Evolutionary conservation across 92 coral and sea anemone species (phyloP).

Genomic region (Parazoanthus darwini): DNA sequence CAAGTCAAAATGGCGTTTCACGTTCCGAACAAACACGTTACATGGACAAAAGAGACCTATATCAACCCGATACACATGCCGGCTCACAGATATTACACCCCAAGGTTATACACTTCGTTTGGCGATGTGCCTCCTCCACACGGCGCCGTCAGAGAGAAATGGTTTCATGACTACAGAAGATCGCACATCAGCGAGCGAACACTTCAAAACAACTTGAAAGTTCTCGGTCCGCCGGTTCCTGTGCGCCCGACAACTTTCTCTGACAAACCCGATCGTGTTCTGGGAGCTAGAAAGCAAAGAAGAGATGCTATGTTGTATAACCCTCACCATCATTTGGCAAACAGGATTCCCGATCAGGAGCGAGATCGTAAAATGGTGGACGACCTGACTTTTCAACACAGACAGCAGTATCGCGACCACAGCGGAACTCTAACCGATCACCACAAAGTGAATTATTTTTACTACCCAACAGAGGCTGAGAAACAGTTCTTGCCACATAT

Average conservation of each 20-base stretch:
- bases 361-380: slow-evolving; percentile 84
- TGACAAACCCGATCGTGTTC: slow-evolving; percentile 89
- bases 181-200: slow-evolving; percentile 76
- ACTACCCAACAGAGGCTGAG: slow-evolving; percentile 92
- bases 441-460: slow-evolving; percentile 76
- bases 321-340: slow-evolving; percentile 75
- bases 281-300: slow-evolving; percentile 73
- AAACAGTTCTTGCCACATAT: slow-evolving; percentile 78
- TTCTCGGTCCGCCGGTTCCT: slow-evolving; percentile 80
- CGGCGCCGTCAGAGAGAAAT: slow-evolving; percentile 82
- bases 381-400: slow-evolving; percentile 70
- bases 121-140: slow-evolving; percentile 57
- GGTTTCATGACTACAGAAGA: slow-evolving; percentile 97
- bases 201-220: slow-evolving; percentile 69
- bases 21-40: slow-evolving; percentile 63
- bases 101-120: slow-evolving; percentile 65
- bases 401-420: slow-evolving; percentile 84
- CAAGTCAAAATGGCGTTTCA: slow-evolving; percentile 78
- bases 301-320: slow-evolving; percentile 80
- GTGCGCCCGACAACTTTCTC: slow-evolving; percentile 90
- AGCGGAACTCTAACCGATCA: slow-evolving; percentile 74
- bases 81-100: slow-evolving; percentile 77
- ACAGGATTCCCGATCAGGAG: slow-evolving; percentile 94
- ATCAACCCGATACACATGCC: slow-evolving; percentile 78
- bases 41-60: slow-evolving; percentile 85